Evolutionary conservation across 2,797 vertebrate genomes (phyloP), one percentile per base, ranked within the genome.

Genomic region (Pseudopleuronectes americanus): DNA sequence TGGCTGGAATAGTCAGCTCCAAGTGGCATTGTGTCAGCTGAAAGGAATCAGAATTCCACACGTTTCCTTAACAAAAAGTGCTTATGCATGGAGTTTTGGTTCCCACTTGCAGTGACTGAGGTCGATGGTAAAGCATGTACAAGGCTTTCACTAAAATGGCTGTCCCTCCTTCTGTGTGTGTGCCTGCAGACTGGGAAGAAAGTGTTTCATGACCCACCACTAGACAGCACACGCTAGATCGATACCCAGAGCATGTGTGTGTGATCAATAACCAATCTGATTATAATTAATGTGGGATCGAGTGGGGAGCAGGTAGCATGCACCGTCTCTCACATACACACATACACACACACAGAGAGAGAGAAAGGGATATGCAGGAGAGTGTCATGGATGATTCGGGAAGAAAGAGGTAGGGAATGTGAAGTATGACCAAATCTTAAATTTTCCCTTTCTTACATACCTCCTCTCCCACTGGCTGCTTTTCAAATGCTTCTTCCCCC

Each of bases 201-300:
- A 71, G 59, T 53, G 61, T 77, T 85, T 79, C 73, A 78, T 67
- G 84, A 78, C 71, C 57, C 66, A 66, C 66, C 14, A 31, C 51
- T 70, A 80, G 57, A 47, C 62, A 58, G 64, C 68, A 68, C 62
- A 79, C 9, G 3, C 64, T 21, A 59, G 75, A 87, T 90, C 87
- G 43, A 87, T 91, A 74, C 64, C 22, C 28, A 54, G 61, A 69
- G 62, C 3, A 6, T n/a, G 58, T 45, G 58, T 45, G 43, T 43
- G 48, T 79, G 80, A 88, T 91, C 89, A 81, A 91, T 90, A 89
- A 83, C 67, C 81, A 84, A 86, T 92, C 86, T 81, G 70, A 90
- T 88, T 79, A 82, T 77, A 90, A 86, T 90, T 85, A 89, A 80
- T 85, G 67, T 84, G 59, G 74, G 81, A 88, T 78, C 8, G 62